phyloP scores from a whole-genome alignment of 2,113 vertebrate species.

The Dasyprocta punctata region DNA sequence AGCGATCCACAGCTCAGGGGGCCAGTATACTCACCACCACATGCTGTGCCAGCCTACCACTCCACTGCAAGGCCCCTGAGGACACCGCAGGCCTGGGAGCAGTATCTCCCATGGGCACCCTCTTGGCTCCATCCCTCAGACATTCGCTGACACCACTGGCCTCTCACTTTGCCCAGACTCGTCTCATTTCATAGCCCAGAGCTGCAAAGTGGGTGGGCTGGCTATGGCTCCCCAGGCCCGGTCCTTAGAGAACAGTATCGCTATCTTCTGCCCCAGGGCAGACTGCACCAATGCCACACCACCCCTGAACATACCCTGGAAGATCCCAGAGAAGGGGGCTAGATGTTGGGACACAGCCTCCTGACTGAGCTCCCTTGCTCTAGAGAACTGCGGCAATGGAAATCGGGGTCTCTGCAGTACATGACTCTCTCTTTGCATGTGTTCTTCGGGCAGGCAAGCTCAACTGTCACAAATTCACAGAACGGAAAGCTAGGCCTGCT shows the following conservation, averaged over 20 bases:
- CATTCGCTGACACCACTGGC: neutral
- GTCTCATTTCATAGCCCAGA: neutral
- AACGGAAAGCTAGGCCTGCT: neutral
- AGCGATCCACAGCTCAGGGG: neutral
- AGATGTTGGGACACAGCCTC: neutral
- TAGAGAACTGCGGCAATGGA: neutral
- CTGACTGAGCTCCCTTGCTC: neutral
- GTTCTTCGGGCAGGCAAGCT: neutral
- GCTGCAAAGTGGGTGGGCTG: neutral
- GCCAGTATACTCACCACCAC: neutral
- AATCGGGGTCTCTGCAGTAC: neutral
- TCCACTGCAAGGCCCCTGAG: neutral
- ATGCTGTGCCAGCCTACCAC: neutral
- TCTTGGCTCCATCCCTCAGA: neutral
- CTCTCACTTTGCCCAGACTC: neutral
- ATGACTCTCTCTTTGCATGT: neutral
- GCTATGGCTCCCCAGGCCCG: neutral
- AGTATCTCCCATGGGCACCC: neutral
- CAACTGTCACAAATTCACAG: neutral
- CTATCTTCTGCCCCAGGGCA: neutral
- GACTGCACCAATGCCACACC: neutral
- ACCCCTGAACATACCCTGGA: neutral
- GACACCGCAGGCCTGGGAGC: neutral
- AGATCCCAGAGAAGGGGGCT: neutral
- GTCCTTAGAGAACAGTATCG: neutral